Conservation (phyloP, 2,113 vertebrate genomes). For the Cranoglanis bouderius region DNA sequence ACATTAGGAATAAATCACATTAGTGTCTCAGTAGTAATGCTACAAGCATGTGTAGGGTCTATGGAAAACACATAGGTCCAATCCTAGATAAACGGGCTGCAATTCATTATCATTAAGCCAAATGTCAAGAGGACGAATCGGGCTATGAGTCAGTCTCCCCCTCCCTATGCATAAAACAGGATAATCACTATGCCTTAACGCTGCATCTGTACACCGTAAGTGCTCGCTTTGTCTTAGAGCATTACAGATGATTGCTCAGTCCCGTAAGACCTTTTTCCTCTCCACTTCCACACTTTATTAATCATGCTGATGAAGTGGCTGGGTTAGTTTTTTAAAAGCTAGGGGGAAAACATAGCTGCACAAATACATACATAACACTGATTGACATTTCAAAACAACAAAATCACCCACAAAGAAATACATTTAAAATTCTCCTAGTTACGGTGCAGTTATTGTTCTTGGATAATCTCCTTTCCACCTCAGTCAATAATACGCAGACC, state of each 20-base stretch:
- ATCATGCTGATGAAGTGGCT: constrained; percentile 40
- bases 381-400: neutral
- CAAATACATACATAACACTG: neutral
- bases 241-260: constrained; percentile 12
- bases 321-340: neutral
- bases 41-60: constrained; percentile 44
- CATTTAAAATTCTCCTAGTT: neutral
- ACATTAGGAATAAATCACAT: constrained; percentile 55
- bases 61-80: constrained; percentile 53
- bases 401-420: neutral
- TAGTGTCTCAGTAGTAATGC: constrained; percentile 49
- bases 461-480: neutral
- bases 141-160: constrained; percentile 33
- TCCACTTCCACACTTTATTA: constrained; percentile 30
- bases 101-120: constrained; percentile 58
- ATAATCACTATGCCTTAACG: constrained; percentile 44
- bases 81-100: constrained; percentile 45
- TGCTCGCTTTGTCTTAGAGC: constrained; percentile 35
- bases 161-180: constrained; percentile 32
- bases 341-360: neutral
- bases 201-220: constrained; percentile 23
- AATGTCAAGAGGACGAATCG: constrained; percentile 51
- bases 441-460: neutral
- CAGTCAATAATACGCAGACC: neutral
- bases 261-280: constrained; percentile 17